Conservation (phyloP, 53 echinoderm and acorn worm species). For the Actinopyga echinites region DNA sequence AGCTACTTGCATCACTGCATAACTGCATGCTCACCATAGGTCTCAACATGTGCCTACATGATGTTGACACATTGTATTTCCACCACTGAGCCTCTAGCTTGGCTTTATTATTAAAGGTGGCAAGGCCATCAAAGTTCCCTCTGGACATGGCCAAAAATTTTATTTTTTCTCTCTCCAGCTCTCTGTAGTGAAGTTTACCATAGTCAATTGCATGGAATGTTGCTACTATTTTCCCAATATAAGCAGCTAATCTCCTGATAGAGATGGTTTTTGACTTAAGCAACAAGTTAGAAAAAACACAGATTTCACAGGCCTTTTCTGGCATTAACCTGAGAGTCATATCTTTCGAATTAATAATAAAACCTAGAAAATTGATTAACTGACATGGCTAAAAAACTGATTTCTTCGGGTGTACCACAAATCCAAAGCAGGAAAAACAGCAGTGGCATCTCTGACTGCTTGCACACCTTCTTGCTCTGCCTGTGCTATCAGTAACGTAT, state of each 20-base stretch:
- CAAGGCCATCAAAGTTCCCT: conserved; percentile 49
- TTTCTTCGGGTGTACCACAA: conserved; percentile 17
- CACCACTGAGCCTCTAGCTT: not conserved
- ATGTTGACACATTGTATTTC: not conserved
- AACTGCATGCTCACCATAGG: not conserved
- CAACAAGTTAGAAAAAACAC: not conserved
- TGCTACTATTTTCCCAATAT: conserved; percentile 53
- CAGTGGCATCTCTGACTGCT: conserved; percentile 20
- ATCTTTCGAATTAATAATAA: conserved; percentile 12
- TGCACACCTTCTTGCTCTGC: not conserved
- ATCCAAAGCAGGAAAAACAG: conserved; percentile 16
- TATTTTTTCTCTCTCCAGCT: not conserved
- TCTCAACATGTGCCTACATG: not conserved
- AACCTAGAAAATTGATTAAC: conserved; percentile 1
- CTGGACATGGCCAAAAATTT: not conserved
- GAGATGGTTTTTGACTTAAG: not conserved
- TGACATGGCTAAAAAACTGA: conserved; percentile 17
- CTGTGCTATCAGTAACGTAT: conserved; percentile 7
- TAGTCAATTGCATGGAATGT: not conserved
- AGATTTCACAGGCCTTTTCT: conserved; percentile 15
- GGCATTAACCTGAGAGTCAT: conserved; percentile 1
- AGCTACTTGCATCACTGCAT: conserved; percentile 43
- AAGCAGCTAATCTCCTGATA: not conserved
- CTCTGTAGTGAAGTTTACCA: conserved; percentile 27
- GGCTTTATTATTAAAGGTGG: conserved; percentile 16